Percentiles rank a stretch among this genome's conserved stretches.
These are phyloP conservation scores for Lophura swinhoii DNA, from an alignment of 2,797 vertebrate species.

Conservation along the genomic window DNA sequence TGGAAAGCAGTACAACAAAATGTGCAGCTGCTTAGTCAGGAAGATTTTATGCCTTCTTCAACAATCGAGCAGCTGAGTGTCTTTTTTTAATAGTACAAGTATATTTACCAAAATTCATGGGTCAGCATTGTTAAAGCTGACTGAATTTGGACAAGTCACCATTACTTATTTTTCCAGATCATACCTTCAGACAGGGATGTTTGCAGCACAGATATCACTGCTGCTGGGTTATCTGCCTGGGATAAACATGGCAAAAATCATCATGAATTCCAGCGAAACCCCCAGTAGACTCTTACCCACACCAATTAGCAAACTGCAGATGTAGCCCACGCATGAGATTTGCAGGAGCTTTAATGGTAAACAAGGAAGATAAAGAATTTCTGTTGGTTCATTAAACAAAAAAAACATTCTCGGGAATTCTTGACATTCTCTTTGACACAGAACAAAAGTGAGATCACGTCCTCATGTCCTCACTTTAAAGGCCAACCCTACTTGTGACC, in stretches of 20 bases:
- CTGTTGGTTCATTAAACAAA: not conserved
- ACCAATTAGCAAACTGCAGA: not conserved
- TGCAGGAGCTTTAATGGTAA: not conserved
- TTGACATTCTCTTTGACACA: not conserved
- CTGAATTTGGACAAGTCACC: not conserved
- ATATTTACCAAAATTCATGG: conserved; percentile 50
- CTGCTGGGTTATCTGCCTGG: not conserved
- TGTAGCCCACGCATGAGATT: not conserved
- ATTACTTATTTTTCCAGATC: conserved; percentile 37
- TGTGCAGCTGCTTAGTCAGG: conserved; percentile 55
- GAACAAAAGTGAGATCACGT: not conserved
- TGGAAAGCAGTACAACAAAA: conserved; percentile 50
- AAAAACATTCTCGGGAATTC: not conserved
- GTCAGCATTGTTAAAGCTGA: conserved; percentile 55
- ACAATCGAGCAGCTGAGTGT: conserved; percentile 15
- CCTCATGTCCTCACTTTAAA: not conserved
- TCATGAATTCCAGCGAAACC: not conserved
- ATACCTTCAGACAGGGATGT: not conserved
- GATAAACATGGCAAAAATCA: not conserved
- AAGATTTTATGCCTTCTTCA: conserved; percentile 50
- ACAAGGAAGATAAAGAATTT: not conserved
- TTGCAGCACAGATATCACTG: not conserved
- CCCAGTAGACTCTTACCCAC: not conserved
- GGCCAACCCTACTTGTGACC: not conserved
- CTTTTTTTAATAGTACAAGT: conserved; percentile 58